Evolutionary conservation across 2,888 invertebrate species (phyloP).

Genomic region (Boloria selene): DNA sequence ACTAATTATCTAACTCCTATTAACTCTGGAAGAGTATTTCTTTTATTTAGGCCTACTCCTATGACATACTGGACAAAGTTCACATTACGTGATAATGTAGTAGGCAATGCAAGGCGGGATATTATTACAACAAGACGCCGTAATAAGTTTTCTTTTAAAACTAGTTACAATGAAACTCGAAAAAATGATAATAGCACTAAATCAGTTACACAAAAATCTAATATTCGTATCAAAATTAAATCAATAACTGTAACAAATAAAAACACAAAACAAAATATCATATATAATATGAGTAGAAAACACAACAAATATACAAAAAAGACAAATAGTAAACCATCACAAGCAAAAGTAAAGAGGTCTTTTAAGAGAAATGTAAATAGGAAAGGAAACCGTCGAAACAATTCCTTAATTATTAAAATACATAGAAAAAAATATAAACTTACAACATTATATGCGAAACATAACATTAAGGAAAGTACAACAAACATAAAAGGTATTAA

Average conservation of each 20-base stretch:
- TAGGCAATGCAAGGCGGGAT: background rate
- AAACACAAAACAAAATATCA: slow-evolving; percentile 9
- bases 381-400: background rate
- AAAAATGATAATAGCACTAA: background rate
- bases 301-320: background rate
- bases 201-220: too few species aligned
- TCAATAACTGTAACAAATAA: background rate
- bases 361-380: background rate
- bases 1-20: background rate
- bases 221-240: too few species aligned
- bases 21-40: slow-evolving; percentile 27
- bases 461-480: background rate
- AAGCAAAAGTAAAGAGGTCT: background rate
- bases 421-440: background rate
- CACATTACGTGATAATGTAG: slow-evolving; percentile 7
- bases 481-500: background rate
- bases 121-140: background rate
- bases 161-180: background rate
- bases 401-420: background rate
- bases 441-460: background rate
- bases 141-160: background rate
- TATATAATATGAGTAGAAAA: slow-evolving; percentile 1
- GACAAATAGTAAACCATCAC: too few species aligned
- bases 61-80: slow-evolving; percentile 49
- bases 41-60: slow-evolving; percentile 29